Conservation (phyloP, 2,888 invertebrate species). For the Tupiocoris notatus region DNA sequence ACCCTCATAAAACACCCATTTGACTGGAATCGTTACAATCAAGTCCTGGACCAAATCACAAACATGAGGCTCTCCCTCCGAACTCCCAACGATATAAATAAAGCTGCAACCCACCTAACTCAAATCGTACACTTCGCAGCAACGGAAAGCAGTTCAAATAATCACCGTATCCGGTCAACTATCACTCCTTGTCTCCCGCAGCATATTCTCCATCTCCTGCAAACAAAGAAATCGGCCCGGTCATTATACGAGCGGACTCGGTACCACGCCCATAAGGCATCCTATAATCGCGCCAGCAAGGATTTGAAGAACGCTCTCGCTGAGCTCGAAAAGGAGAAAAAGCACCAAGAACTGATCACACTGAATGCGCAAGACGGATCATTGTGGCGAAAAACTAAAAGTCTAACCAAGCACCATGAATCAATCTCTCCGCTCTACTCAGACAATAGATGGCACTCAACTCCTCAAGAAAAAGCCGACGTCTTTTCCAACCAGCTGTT, state of each 20-base stretch:
- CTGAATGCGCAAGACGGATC: background rate
- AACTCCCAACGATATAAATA: slow-evolving; percentile 3
- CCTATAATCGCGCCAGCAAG: background rate
- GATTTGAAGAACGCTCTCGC: background rate
- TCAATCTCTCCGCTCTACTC: background rate
- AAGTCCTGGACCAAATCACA: background rate
- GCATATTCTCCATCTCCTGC: background rate
- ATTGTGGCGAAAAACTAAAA: slow-evolving; percentile 12
- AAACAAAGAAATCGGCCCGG: background rate
- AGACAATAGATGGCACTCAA: background rate
- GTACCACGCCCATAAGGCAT: slow-evolving; percentile 4
- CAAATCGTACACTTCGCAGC: slow-evolving; percentile 5
- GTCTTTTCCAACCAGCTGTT: background rate
- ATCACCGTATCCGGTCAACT: no score
- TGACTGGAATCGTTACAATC: slow-evolving; percentile 1
- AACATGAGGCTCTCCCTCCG: background rate
- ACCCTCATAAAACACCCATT: slow-evolving; percentile 3
- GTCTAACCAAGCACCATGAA: background rate
- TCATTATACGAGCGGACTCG: background rate
- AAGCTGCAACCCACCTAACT: background rate
- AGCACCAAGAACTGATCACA: background rate
- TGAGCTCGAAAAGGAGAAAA: background rate
- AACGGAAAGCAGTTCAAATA: background rate
- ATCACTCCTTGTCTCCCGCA: background rate
- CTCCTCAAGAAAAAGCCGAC: slow-evolving; percentile 19